Base-by-base conservation (phyloP, 1,140 invertebrate genomes). In the Teleogryllus occipitalis region DNA sequence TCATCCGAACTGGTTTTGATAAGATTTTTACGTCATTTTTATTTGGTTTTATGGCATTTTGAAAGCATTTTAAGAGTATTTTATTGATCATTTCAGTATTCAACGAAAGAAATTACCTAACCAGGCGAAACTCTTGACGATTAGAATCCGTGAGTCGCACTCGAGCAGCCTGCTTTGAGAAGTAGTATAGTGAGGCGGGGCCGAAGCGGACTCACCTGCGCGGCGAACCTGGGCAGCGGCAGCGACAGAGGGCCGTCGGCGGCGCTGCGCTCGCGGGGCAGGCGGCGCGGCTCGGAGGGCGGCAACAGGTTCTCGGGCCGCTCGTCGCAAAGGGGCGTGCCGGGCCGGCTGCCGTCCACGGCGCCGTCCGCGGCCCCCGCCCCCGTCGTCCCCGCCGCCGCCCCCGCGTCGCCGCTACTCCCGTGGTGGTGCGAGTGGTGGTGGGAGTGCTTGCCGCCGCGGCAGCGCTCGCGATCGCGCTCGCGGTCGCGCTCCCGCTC, bases 241-340 rank as follows among this genome's bases (percentile, higher is more conserved):
- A 97, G 85, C 80, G 92, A 93, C 82, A 96, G 88, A 7, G 94
- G 92, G 47, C 89, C 88, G 73, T 91, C 90, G 79, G 89, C 87
- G 77, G 85, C 84, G 80, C 88, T 90, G 15, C 91, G 88, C 76
- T 91, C 89, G 21, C 90, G 86, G 3, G 89, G 87, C 47, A 88
- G 86, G 21, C 91, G 90, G 47, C 93, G 88, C 10, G 93, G 92
- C 82, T 94, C 93, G 73, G 89, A 89, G 7, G 93, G 93, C 6
- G 81, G 76, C 79, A 89, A 86, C 75, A 92, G 86, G 82, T 92
- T 93, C 83, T 95, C 94, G 1, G 93, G 94, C 65, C 92, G 87
- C 83, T 96, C 95, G 85, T 96, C 94, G 82, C 93, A 93, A 22
- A 96, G 86, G 12, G 95, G 94, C 8, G 94, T 96, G 12, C 94